Evolutionary conservation across 1,140 invertebrate species (phyloP), one percentile per base, ranked within the genome.

Genomic region (Nylanderia fulva): DNA sequence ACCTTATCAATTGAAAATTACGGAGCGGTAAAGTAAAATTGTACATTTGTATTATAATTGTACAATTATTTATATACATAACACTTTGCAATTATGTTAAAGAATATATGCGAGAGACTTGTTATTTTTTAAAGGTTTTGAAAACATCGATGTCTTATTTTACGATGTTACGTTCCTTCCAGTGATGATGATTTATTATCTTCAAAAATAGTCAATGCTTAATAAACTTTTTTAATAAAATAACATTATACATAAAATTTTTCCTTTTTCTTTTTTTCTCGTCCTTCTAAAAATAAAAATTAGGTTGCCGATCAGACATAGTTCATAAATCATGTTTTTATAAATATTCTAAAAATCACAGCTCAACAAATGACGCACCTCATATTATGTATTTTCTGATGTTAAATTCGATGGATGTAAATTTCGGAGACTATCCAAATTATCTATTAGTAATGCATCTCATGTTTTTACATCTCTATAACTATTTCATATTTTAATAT

Each of bases 111-210:
- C 33, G 6, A 33, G 2, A 9, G 1, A 33, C 36, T 63, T 33
- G 11, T n/a, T 33, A 36, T n/a, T 36, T 63, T 63, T 63, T 63
- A 18, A 63, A 63, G 60, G 60, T 63, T 18, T 13, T 63, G 7
- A 63, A 33, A 63, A 63, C 27, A 7, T 63, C 60, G 18, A 33
- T 63, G 29, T 63, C 60, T 63, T 63, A 63, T 63, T 33, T 63
- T 8, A 63, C 29, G 27, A 18, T 63, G 4, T 8, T 63, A n/a
- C 60, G 60, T 33, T 63, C 60, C 18, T 63, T 63, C 29, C 60
- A 63, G 60, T 63, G 29, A 36, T 63, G 9, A 33, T 18, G 6
- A n/a, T n/a, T 15, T 18, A 83, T 52, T 4, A 39, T 29, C 24
- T 36, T 18, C 0, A 45, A 6, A 8, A 0, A 15, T 63, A 36